Base-by-base conservation (phyloP, 2,113 vertebrate species). In the Dendrocopos noguchii region DNA sequence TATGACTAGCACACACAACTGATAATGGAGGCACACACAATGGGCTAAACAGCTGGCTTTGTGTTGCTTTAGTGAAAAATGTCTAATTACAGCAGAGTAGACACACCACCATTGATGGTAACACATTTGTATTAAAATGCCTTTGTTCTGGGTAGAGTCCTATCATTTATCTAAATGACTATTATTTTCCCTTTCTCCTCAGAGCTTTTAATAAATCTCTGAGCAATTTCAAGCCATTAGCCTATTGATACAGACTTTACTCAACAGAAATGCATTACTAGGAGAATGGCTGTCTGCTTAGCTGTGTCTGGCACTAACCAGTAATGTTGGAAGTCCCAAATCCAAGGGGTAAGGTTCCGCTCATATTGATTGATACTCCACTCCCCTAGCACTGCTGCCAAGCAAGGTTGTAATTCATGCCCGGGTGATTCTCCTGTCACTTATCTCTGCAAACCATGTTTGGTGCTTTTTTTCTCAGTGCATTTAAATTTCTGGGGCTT, bases 161-260 rank as follows among this genome's bases (percentile, higher is more conserved):
- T 91, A 95, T 95, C 91, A 94, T 96, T 97, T 97, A 88, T 95
- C 90, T 89, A 96, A 96, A 96, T 96, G 36, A 92, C 95, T 96
- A 95, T 93, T 96, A 95, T 97, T 95, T 97, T 94, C 81, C 22
- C 56, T 91, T 95, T 88, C 65, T 77, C 91, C 78, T 95, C 76
- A 57, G 92, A 96, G 96, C 91, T 93, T 96, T 96, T 93, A 91
- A 94, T 92, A 93, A 91, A 93, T 90, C 94, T 94, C 88, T 44
- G 70, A 94, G 81, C 84, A 95, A 95, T 96, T 95, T 95, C 63
- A 87, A 95, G 84, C 79, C 70, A 97, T 97, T 96, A 95, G 95
- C 70, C 78, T 90, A 72, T 52, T 88, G 70, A 95, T 84, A 85
- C 22, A 63, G 60, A 60, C 70, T 94, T 91, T 93, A 91, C 93